phyloP scores from a whole-genome alignment of 2,797 vertebrate genomes.

The Dendrocincla tyrannina region DNA sequence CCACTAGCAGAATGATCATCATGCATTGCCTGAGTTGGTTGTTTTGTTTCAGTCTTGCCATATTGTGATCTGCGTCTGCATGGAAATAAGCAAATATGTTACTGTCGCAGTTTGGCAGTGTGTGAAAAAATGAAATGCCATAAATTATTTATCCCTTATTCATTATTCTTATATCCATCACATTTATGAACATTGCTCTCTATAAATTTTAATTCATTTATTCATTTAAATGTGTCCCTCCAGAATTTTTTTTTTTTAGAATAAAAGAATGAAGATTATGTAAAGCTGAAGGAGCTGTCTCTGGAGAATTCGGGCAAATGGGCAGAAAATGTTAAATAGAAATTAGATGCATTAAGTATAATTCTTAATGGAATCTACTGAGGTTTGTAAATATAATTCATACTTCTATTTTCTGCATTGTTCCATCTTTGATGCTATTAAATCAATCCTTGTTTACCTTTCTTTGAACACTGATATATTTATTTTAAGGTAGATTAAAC shows the following conservation, averaged over 20 bases:
- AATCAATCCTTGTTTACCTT: not conserved
- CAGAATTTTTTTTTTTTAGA: not conserved
- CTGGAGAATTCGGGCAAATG: not conserved
- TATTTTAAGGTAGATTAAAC: not conserved
- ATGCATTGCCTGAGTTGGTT: not conserved
- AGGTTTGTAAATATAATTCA: not conserved
- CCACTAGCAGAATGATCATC: not conserved
- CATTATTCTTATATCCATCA: conserved; percentile 24
- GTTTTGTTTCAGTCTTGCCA: conserved; percentile 18
- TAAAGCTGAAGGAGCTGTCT: not conserved
- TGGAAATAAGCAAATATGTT: conserved; percentile 47
- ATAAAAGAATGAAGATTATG: not conserved
- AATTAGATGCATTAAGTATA: not conserved
- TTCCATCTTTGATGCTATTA: not conserved
- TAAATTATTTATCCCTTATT: conserved; percentile 53
- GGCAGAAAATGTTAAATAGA: not conserved
- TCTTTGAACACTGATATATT: not conserved
- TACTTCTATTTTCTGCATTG: not conserved
- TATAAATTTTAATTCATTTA: conserved; percentile 44
- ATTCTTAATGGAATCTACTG: not conserved
- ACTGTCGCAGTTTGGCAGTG: conserved; percentile 27
- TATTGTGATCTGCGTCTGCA: conserved; percentile 19
- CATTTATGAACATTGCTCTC: conserved; percentile 7
- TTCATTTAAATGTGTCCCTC: not conserved
- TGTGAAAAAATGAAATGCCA: conserved; percentile 41